Evolutionary conservation across 2,888 invertebrate genomes (phyloP).

Genomic region (Allolobophora icterica): DNA sequence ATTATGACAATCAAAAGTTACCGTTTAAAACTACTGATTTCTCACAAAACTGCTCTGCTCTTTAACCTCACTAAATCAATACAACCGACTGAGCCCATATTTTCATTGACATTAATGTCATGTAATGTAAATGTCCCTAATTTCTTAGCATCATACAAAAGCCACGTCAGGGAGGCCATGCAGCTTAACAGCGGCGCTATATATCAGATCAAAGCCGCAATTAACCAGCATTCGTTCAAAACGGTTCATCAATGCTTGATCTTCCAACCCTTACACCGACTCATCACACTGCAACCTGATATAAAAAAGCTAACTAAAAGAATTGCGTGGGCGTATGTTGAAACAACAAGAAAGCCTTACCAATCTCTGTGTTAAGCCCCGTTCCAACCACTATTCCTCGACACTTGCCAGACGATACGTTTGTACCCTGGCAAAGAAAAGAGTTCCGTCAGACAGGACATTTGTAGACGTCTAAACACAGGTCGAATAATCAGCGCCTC

Average conservation of each 20-base stretch:
- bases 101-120: no score
- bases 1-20: neutral
- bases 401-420: conserved; percentile 98
- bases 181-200: no score
- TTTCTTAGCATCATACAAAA: no score
- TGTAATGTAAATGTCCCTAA: no score
- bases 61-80: neutral
- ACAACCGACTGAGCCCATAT: neutral
- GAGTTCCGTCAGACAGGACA: neutral
- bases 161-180: no score
- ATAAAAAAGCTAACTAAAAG: neutral
- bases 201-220: no score
- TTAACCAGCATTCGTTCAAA: neutral
- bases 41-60: neutral
- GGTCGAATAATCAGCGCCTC: no score
- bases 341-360: conserved; percentile 66
- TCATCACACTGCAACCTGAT: neutral
- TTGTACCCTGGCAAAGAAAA: conserved; percentile 77
- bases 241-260: neutral
- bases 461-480: no score
- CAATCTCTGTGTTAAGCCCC: conserved; percentile 95
- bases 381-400: conserved; percentile 98
- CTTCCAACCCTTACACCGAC: neutral
- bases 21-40: neutral
- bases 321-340: neutral